Evolutionary conservation across 2,888 invertebrate genomes (phyloP), one percentile per base, ranked within the genome.

Genomic region (Pandemis heparana): DNA sequence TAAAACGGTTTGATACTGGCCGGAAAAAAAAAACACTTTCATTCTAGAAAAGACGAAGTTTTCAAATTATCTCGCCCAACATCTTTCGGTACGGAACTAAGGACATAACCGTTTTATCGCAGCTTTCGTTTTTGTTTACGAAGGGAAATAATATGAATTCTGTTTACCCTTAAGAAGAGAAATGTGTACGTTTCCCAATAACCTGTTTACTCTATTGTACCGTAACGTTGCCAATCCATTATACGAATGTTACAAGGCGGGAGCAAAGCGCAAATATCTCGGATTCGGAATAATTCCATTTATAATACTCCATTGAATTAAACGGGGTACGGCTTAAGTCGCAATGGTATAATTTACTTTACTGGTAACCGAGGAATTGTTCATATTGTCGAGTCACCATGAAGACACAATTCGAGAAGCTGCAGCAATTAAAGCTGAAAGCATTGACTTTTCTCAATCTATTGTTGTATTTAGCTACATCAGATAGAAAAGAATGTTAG

Each of bases 251-350:
- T 56, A 74, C 73, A 63, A 68, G 72, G 60, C 41, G 60, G 64
- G 73, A 69, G 70, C 70, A 75, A 71, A 74, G 74, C 71, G 73
- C 70, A 76, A 75, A 71, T 73, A 73, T 75, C 73, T 75, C 53
- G 72, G 64, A 74, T 74, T 75, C 75, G 65, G 77, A 76, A 77
- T 77, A 77, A 74, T 72, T 75, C 75, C 76, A 77, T 76, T 76
- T 77, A 75, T 76, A 76, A 77, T 77, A 75, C 74, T 75, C 67
- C 63, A 56, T 71, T 64, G 68, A 73, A 74, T 68, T 67, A 64
- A 71, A 71, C 64, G 60, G 63, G 51, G 66, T 18, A 51, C 53
- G 56, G 53, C 46, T 68, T 64, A 64, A 63, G 63, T 68, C 71
- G 63, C 39, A 14, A 6, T 48, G 67, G 32, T 69, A 73, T 73